Evolutionary conservation across 2,888 invertebrate genomes (phyloP).

Genomic region (Mesochorus sp.): DNA sequence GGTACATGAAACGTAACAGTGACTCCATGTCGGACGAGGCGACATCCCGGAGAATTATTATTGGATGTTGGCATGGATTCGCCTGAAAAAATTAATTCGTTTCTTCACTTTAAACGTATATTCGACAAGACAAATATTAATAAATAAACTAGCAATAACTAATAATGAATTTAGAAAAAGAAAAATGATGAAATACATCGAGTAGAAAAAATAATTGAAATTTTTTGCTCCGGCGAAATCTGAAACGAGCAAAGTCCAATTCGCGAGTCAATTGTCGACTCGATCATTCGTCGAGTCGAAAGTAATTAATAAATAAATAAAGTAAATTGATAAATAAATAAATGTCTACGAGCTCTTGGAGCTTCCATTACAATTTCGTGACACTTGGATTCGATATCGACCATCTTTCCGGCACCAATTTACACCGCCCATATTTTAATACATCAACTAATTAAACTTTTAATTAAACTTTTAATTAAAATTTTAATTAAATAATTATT

Average conservation of each 20-base stretch:
- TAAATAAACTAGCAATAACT: slow-evolving; percentile 11
- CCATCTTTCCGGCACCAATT: too few relatives aligned
- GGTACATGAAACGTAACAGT: slow-evolving; percentile 95
- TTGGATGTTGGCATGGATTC: slow-evolving; percentile 95
- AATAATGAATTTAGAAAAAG: slow-evolving; percentile 54
- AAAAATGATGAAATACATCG: background rate
- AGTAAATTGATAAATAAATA: background rate
- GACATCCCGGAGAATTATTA: slow-evolving; percentile 93
- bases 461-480: too few relatives aligned
- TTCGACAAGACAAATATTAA: background rate
- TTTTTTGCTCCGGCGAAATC: too few relatives aligned
- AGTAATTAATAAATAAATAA: background rate
- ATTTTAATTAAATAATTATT: too few relatives aligned
- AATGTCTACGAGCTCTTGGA: slow-evolving; percentile 13
- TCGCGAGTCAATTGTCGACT: slow-evolving; percentile 41
- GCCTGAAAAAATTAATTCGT: slow-evolving; percentile 83
- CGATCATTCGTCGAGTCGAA: slow-evolving; percentile 13
- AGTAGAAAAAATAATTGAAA: too few relatives aligned
- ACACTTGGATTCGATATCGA: too few relatives aligned
- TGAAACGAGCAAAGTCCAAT: slow-evolving; percentile 67
- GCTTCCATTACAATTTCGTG: too few relatives aligned
- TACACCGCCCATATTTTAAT: too few relatives aligned
- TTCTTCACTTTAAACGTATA: too few relatives aligned
- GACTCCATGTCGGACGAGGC: slow-evolving; percentile 94
- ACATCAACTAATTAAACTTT: too few relatives aligned